Evolutionary conservation across 2,797 vertebrate genomes (phyloP).

Genomic region (Premnoplex brunnescens): DNA sequence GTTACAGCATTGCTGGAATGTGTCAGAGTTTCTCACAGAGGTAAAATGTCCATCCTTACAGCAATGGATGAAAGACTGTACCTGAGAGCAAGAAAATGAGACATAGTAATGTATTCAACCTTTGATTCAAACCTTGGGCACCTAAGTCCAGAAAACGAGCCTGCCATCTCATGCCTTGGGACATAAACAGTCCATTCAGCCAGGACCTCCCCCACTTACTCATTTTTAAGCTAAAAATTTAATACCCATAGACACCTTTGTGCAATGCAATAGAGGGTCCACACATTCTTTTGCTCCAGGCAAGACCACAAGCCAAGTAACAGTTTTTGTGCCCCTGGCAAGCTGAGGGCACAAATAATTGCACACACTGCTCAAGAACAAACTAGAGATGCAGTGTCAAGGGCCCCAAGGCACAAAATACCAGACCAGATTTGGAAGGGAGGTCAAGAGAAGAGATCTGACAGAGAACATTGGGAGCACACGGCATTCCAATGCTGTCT

Average conservation of each 20-base stretch:
- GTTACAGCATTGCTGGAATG: background rate
- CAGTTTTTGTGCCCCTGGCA: background rate
- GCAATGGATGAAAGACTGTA: background rate
- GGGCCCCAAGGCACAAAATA: background rate
- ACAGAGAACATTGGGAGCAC: background rate
- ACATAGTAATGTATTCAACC: accelerated
- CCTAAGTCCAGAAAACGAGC: background rate
- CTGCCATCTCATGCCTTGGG: background rate
- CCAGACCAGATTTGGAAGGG: background rate
- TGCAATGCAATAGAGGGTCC: background rate
- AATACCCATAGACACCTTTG: background rate
- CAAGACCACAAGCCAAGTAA: background rate
- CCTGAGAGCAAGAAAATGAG: background rate
- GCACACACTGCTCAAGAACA: background rate
- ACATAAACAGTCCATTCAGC: background rate
- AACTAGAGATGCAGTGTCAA: background rate
- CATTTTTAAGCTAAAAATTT: background rate
- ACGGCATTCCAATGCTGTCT: background rate
- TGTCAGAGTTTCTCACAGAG: background rate
- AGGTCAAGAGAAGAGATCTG: background rate
- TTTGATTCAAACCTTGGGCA: background rate
- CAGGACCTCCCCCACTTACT: background rate
- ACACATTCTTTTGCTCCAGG: background rate
- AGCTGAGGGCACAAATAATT: background rate
- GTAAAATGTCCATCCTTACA: background rate